phyloP scores from a whole-genome alignment of 2,797 vertebrate species.

The Phrynocephalus guinanensis region DNA sequence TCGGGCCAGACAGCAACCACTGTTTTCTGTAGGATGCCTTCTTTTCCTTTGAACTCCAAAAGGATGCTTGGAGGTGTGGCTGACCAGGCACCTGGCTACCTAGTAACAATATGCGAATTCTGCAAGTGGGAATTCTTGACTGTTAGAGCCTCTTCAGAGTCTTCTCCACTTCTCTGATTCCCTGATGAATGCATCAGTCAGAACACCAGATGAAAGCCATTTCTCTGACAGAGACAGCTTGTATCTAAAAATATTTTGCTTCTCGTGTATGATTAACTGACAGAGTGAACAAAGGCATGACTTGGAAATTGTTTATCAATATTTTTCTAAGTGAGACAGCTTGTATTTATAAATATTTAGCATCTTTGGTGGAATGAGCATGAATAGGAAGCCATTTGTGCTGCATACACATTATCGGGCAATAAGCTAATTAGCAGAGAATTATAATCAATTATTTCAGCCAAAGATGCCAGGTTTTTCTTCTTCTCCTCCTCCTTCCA shows the following conservation, averaged over 20 bases:
- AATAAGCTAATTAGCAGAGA: conserved; percentile 57
- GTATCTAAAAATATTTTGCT: conserved; percentile 65
- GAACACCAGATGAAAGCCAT: conserved; percentile 63
- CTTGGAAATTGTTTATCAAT: conserved; percentile 65
- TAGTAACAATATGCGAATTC: conserved; percentile 30
- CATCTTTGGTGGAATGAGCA: conserved; percentile 52
- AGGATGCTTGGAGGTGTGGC: conserved; percentile 21
- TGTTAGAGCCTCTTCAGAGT: conserved; percentile 58
- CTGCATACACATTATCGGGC: conserved; percentile 33
- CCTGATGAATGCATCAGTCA: conserved; percentile 56
- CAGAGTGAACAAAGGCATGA: conserved; percentile 61
- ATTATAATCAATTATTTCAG: conserved; percentile 61
- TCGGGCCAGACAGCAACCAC: background rate
- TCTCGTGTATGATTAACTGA: conserved; percentile 64
- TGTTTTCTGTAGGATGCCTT: conserved; percentile 9
- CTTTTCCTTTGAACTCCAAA: conserved; percentile 4
- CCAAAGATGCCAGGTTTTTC: conserved; percentile 38
- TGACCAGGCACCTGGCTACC: background rate
- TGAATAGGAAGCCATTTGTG: conserved; percentile 59
- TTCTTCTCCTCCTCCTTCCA: conserved; percentile 61
- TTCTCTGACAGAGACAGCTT: conserved; percentile 64
- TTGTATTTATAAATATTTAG: conserved; percentile 70
- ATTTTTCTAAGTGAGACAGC: conserved; percentile 57
- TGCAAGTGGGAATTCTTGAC: conserved; percentile 5
- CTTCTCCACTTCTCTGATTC: conserved; percentile 53